Evolutionary conservation across 2,113 vertebrate species (phyloP), one percentile per base, ranked within the genome.

Genomic region (Canis aureus): DNA sequence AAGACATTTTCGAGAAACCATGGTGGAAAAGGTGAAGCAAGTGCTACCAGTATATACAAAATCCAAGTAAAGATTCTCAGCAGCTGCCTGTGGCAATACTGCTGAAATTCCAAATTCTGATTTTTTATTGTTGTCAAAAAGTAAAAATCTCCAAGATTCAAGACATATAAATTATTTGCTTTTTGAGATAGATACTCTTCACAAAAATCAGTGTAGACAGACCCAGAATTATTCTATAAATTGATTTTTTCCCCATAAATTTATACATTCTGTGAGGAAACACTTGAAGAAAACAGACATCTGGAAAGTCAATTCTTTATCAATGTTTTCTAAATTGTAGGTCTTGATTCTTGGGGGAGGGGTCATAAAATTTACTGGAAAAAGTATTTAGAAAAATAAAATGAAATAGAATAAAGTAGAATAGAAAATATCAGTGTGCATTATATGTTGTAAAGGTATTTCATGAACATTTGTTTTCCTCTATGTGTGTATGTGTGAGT

Each of bases 141-240:
- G 38, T 73, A 89, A 94, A 85, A 19, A 13, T 62, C 12, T 32
- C 43, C 38, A 69, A n/a, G 74, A 73, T 89, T 82, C 57, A 92
- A 85, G 53, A 96, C 49, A 51, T 51, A 95, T 20, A 66, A 96
- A 94, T 90, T 86, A 32, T 89, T 91, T 97, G 29, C 74, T 94
- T 81, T 93, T 89, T 88, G 73, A 79, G 66, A 55, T 88, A 94
- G 79, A 79, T 55, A 35, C 2, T 89, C 51, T 81, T 96, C 69
- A 62, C 49, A 91, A 94, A 94, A 82, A 49, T 87, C 84, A 84
- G 49, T 8, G 2, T 57, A 38, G 79, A 55, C 10, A 76, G 82
- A 64, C 55, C 81, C 84, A 85, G 71, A 83, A 67, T 85, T 97
- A 92, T 55, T 96, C 71, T 95, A 35, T 71, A 85, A 91, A 89